Conservation (phyloP, 2,113 vertebrate species). For the Megaptera novaeangliae region DNA sequence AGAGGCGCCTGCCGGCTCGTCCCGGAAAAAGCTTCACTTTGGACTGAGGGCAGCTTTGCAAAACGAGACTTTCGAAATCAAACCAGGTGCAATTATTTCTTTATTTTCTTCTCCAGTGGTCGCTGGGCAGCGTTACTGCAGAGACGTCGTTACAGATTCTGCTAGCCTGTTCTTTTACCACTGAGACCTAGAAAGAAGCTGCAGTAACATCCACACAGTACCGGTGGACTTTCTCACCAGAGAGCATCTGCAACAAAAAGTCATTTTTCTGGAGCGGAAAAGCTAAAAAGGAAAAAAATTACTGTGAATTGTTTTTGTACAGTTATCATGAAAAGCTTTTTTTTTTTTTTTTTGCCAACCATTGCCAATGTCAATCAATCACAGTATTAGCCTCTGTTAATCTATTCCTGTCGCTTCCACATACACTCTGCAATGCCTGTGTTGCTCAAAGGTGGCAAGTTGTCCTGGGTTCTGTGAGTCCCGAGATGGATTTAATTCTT, state of each 20-base stretch:
- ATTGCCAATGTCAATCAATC: conserved; percentile 95
- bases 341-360: conserved; percentile 82
- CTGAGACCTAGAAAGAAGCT: conserved; percentile 76
- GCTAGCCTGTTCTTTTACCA: conserved; percentile 76
- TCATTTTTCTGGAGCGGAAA: conserved; percentile 86
- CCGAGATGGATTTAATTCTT: conserved; percentile 88
- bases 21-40: conserved; percentile 82
- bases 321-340: conserved; percentile 83
- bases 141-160: conserved; percentile 66
- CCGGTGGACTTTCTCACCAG: conserved; percentile 80
- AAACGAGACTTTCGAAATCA: conserved; percentile 87
- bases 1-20: conserved; percentile 80
- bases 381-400: conserved; percentile 97
- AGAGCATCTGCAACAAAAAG: conserved; percentile 84
- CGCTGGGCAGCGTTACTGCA: conserved; percentile 64
- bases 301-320: conserved; percentile 96
- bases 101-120: conserved; percentile 78
- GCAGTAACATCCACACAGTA: conserved; percentile 70
- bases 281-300: conserved; percentile 85
- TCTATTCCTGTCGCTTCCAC: conserved; percentile 88
- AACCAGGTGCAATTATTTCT: conserved; percentile 90
- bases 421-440: conserved; percentile 82
- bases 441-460: conserved; percentile 88
- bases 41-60: conserved; percentile 86
- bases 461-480: conserved; percentile 89